phyloP scores from a whole-genome alignment of 2,113 vertebrate species.

The Zapus hudsonius region DNA sequence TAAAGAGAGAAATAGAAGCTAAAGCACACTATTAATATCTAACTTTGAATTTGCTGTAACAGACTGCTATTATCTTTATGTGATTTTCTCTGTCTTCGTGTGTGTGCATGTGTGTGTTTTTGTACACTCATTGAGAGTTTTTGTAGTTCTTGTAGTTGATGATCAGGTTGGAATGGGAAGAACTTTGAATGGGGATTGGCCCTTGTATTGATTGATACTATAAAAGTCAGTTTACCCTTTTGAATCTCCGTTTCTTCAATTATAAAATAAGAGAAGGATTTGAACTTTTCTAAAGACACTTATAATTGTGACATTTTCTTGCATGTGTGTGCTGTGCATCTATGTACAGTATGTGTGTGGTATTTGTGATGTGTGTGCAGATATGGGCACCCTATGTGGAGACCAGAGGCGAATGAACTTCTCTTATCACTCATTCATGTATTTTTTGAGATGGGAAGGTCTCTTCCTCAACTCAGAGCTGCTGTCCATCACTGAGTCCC shows the following conservation, averaged over 20 bases:
- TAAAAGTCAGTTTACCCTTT: neutral
- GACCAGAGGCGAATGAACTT: no score
- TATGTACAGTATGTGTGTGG: no score
- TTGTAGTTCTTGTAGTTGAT: neutral
- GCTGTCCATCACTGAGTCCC: no score
- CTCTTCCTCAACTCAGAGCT: no score
- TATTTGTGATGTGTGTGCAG: no score
- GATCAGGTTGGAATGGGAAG: slow-evolving; percentile 29
- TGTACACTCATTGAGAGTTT: neutral
- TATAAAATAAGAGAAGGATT: neutral
- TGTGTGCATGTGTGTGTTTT: neutral
- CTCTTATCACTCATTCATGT: no score
- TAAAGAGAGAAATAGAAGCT: slow-evolving; percentile 26
- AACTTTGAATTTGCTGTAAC: neutral
- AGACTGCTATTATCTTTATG: neutral
- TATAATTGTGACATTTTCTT: neutral
- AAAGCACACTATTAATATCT: neutral
- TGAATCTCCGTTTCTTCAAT: neutral
- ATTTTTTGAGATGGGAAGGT: no score
- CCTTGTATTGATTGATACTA: neutral
- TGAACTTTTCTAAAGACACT: neutral
- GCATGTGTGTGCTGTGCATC: no score
- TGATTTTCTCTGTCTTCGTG: accelerated
- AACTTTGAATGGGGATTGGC: neutral
- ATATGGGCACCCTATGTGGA: no score